phyloP scores from a whole-genome alignment of 2,888 invertebrate species.

The Amphipyra tragopoginis region DNA sequence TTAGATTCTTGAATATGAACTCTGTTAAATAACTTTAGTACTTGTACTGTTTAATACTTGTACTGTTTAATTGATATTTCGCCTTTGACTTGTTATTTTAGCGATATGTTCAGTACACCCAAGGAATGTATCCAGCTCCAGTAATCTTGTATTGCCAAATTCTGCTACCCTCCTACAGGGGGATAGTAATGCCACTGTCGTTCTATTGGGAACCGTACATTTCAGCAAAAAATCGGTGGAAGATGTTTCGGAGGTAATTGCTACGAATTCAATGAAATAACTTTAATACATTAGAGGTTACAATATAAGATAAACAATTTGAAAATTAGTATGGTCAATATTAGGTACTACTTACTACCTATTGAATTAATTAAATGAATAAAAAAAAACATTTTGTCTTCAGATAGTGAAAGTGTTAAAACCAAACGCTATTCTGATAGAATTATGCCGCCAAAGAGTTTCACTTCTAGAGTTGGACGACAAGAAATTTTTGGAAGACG shows the following conservation, averaged over 20 bases:
- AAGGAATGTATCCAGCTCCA: constrained; percentile 28
- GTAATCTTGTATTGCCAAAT: constrained; percentile 64
- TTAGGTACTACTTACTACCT: no score
- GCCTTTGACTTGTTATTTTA: constrained; percentile 23
- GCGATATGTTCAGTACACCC: constrained; percentile 37
- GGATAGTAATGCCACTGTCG: constrained; percentile 76
- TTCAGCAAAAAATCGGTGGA: constrained; percentile 85
- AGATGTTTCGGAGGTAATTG: constrained; percentile 79
- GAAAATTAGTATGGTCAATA: no score
- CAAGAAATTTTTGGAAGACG: constrained; percentile 85
- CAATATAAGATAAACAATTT: no score
- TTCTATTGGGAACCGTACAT: constrained; percentile 84
- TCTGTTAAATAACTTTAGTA: neutral
- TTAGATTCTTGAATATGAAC: neutral
- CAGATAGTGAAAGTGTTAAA: constrained; percentile 80
- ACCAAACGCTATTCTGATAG: constrained; percentile 85
- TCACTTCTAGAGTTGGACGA: constrained; percentile 84
- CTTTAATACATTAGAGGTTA: no score
- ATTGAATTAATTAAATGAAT: neutral
- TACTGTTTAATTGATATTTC: no score
- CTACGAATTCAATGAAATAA: no score
- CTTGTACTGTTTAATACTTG: no score
- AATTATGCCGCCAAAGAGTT: constrained; percentile 84
- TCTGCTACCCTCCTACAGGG: constrained; percentile 80
- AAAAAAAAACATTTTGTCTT: constrained; percentile 14